phyloP scores from a whole-genome alignment of 2,797 vertebrate genomes.

The Pseudomugil tenellus region DNA sequence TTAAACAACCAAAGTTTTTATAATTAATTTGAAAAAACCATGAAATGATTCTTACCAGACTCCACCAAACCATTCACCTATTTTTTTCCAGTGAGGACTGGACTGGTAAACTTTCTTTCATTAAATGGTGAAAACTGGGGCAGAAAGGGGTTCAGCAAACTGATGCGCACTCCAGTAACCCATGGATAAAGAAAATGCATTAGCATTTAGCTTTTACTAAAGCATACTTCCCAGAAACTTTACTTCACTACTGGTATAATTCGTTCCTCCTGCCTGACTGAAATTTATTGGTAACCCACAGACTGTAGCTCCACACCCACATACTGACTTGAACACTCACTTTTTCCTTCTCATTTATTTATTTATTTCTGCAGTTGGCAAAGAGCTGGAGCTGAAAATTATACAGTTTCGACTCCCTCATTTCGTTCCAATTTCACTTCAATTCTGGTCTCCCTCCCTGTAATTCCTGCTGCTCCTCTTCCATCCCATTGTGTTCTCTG shows the following conservation, averaged over 20 bases:
- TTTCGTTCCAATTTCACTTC: conserved; percentile 28
- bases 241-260: conserved; percentile 21
- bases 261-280: conserved; percentile 22
- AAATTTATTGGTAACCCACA: conserved; percentile 45
- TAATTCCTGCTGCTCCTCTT: conserved; percentile 46
- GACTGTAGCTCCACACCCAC: conserved; percentile 53
- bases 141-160: background rate
- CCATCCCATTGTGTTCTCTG: conserved; percentile 53
- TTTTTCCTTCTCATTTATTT: conserved; percentile 39
- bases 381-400: conserved; percentile 39
- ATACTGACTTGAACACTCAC: conserved; percentile 35
- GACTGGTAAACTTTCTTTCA: background rate
- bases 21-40: too few relatives aligned
- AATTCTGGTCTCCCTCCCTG: conserved; percentile 11
- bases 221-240: conserved; percentile 25
- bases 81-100: too few relatives aligned
- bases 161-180: too few relatives aligned
- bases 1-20: too few relatives aligned
- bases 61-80: background rate
- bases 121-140: background rate
- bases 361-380: conserved; percentile 51
- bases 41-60: background rate
- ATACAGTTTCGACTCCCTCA: conserved; percentile 50
- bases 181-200: background rate
- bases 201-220: background rate